Conservation (phyloP, 1,140 invertebrate species). For the Mamestra configurata region DNA sequence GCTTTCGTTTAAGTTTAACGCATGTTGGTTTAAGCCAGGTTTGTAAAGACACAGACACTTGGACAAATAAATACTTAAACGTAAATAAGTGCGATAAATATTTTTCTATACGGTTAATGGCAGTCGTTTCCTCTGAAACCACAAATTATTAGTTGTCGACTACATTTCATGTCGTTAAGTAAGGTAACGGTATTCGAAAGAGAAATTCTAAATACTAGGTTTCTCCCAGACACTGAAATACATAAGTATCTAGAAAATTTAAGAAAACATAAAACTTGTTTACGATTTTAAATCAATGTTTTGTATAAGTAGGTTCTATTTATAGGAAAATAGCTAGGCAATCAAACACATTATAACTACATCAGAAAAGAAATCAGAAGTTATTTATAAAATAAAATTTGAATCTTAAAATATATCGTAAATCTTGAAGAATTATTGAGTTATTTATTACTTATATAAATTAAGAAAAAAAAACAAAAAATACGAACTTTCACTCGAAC, state of each 20-base stretch:
- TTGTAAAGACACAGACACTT: no score
- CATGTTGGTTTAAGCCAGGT: no score
- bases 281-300: not conserved
- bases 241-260: not conserved
- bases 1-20: no score
- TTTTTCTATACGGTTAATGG: slow-evolving; percentile 13
- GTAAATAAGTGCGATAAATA: not conserved
- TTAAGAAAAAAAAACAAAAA: not conserved
- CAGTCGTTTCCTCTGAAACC: slow-evolving; percentile 6
- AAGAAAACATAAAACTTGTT: not conserved
- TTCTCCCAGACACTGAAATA: not conserved
- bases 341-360: no score
- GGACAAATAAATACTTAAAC: not conserved
- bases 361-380: no score
- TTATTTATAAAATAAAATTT: no score
- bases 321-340: no score
- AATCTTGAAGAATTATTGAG: not conserved
- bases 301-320: no score
- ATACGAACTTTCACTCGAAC: slow-evolving; percentile 40
- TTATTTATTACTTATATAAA: not conserved
- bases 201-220: slow-evolving; percentile 35
- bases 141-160: slow-evolving; percentile 23
- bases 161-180: slow-evolving; percentile 27
- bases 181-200: slow-evolving; percentile 20
- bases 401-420: no score